Evolutionary conservation across 37 sponge, comb jelly and placozoan genomes (phyloP).

Genomic region (Amphimedon queenslandica): DNA sequence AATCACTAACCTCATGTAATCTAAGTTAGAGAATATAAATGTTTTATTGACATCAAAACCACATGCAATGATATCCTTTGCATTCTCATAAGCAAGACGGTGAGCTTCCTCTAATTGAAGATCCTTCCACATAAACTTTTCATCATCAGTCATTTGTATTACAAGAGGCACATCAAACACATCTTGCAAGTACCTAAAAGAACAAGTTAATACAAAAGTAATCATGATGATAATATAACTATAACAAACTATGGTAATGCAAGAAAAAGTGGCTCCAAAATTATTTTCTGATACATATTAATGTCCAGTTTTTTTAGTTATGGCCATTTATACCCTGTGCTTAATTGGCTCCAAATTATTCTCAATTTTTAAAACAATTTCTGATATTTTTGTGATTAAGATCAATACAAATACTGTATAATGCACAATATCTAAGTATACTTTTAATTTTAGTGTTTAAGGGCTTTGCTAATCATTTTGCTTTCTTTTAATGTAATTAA

Average conservation of each 20-base stretch:
- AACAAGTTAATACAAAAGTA: neutral
- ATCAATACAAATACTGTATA: neutral
- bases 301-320: no score
- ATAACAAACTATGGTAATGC: no score
- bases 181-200: slow-evolving; percentile 91
- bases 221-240: neutral
- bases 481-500: no score
- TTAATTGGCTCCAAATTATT: no score
- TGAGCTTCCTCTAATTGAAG: slow-evolving; percentile 84
- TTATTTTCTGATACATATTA: no score
- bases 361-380: no score
- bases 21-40: slow-evolving; percentile 97
- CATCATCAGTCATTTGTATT: slow-evolving; percentile 98
- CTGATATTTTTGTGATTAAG: neutral
- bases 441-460: no score
- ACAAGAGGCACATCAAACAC: slow-evolving; percentile 99
- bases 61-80: slow-evolving; percentile 98
- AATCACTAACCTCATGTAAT: slow-evolving; percentile 77
- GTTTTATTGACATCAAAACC: slow-evolving; percentile 97
- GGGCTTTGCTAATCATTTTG: no score
- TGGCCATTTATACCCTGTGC: no score
- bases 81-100: slow-evolving; percentile 87
- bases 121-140: slow-evolving; percentile 99
- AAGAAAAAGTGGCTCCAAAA: no score
- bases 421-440: no score